Conservation (phyloP, 2,113 vertebrate genomes). For the Eudyptes chrysolophus region DNA sequence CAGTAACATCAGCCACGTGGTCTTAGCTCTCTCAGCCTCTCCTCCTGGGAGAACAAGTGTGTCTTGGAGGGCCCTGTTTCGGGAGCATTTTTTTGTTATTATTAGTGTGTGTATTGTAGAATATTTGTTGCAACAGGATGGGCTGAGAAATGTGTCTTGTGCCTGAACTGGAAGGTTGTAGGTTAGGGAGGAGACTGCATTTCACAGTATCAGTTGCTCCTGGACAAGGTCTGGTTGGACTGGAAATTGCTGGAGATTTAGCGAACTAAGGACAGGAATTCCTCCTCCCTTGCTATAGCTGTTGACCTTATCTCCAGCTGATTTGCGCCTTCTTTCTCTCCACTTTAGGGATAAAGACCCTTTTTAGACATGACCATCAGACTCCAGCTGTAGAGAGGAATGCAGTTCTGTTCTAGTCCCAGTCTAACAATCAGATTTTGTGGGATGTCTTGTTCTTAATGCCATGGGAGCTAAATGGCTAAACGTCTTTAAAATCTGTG, state of each 20-base stretch:
- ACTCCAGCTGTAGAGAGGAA: constrained; percentile 13
- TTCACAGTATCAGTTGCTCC: not conserved
- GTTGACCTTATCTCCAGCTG: not conserved
- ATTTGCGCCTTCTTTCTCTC: not conserved
- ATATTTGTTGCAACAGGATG: not conserved
- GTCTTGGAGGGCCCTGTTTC: not conserved
- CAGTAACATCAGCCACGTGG: not conserved
- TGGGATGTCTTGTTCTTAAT: not conserved
- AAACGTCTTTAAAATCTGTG: not conserved
- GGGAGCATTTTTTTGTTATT: not conserved
- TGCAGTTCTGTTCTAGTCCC: not conserved
- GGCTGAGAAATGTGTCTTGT: not conserved
- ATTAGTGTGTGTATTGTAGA: not conserved
- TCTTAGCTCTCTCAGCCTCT: not conserved
- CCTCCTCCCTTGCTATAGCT: not conserved
- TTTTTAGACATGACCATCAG: not conserved
- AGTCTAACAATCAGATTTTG: not conserved
- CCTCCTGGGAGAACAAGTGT: not conserved
- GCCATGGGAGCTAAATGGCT: not conserved
- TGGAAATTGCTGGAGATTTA: not conserved
- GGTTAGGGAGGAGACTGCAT: not conserved
- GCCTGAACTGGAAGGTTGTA: not conserved
- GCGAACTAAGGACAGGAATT: not conserved
- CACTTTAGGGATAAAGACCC: not conserved
- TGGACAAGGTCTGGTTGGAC: not conserved